Base-by-base conservation (phyloP, 2,113 vertebrate genomes). In the Microcebus lehilahytsara region DNA sequence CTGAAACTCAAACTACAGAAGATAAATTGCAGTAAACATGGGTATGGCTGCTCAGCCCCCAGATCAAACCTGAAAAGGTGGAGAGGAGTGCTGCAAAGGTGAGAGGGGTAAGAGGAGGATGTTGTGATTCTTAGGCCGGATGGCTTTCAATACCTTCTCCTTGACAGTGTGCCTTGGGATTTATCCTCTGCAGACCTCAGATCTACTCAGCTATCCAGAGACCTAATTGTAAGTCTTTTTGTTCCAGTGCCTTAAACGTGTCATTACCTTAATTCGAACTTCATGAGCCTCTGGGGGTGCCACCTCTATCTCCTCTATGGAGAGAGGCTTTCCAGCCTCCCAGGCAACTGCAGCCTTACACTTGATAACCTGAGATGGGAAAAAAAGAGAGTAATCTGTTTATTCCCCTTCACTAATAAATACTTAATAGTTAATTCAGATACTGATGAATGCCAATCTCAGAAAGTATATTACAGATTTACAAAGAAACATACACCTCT, bases 261-360 rank as follows among this genome's bases (percentile, higher is more conserved):
- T 91, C 67, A 88, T 98, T 99, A 99, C 99, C 99, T 99, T 99
- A 96, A 99, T 99, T 85, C 99, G 99, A 96, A 99, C 99, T 99
- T 99, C 99, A 97, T 99, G 99, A 93, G 99, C 98, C 97, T 98
- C 98, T 93, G 99, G 99, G 56, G 99, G 98, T 79, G 98, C 98
- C 80, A 99, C 99, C 53, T 99, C 99, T 13, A 99, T 96, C 62
- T 99, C 99, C 85, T 99, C 99, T 64, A 99, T 97, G 69, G 98
- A 98, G 25, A 99, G 98, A 23, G 99, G 99, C 91, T 99, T 99
- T 34, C 99, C 98, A 51, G 99, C 98, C 74, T 98, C 99, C 99
- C 99, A 99, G 93, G 99, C 99, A 77, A 99, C 97, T 7, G 99
- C 99, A 93, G 99, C 99, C 96, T 98, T 99, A 94, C 99, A 99